Base-by-base conservation (phyloP, 2,113 vertebrate genomes). In the Mobula birostris region DNA sequence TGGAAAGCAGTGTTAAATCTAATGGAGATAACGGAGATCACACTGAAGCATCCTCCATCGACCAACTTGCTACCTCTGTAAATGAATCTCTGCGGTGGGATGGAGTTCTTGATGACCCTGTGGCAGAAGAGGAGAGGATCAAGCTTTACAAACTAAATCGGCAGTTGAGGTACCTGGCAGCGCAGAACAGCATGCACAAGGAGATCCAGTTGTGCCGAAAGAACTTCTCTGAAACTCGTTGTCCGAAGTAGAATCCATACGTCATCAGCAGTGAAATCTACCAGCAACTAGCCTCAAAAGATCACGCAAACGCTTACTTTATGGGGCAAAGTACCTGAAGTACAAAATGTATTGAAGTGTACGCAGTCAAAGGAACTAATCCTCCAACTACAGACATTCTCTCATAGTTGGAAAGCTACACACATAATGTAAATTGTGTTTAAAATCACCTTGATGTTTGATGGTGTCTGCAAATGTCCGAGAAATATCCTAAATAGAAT, bases 51-150 rank as follows among this genome's bases (percentile, higher is more conserved):
- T 88, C 72, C 56, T 94, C 95, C 7, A 94, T 94, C 68, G 94
- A 95, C 7, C 94, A 7, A 87, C 95, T 95, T 80, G 94, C 95
- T 0, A 80, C 63, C n/a, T 95, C 95, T 95, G 63, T 95, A 66
- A 96, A 96, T 0, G 95, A 98, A 93, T 98, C 97, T 82, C 97
- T 99, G 92, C 96, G 98, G 2, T 98, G 98, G 98, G 98, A 98
- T 0, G 97, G 98, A 58, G 87, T 95, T 68, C 96, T 98, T 68
- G 95, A 97, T 0, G 98, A 98, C 95, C 97, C 98, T 0, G 91
- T 80, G 93, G 98, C 97, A 0, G 98, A 99, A 94, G 96, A 97
- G 72, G 96, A 97, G 94, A 97, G 98, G 95, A 96, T 98, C 94
- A 74, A 94, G 24, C 21, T 97, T 66, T 98, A 97, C 9, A 97